Evolutionary conservation across 1,140 invertebrate species (phyloP).

Genomic region (Chironomus striatipennis): DNA sequence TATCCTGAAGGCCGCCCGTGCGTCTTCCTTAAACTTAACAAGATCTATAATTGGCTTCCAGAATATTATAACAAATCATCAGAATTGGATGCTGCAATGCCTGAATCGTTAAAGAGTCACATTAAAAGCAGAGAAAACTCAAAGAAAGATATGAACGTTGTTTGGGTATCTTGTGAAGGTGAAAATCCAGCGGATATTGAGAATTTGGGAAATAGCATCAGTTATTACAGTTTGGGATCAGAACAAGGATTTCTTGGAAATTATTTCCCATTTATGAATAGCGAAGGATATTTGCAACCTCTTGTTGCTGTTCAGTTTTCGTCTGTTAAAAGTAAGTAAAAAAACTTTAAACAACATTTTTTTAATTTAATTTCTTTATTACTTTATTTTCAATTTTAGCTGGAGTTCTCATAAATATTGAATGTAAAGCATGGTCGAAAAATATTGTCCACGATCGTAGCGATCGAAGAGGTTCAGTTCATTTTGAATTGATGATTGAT

Average conservation of each 20-base stretch:
- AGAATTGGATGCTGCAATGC: slow-evolving; percentile 60
- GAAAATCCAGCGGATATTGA: slow-evolving; percentile 67
- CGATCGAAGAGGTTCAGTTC: slow-evolving; percentile 72
- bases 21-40: slow-evolving; percentile 76
- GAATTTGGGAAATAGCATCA: slow-evolving; percentile 54
- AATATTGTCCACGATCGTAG: slow-evolving; percentile 70
- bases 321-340: slow-evolving; percentile 57
- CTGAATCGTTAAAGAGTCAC: slow-evolving; percentile 60
- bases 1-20: slow-evolving; percentile 71
- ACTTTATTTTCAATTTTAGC: slow-evolving; percentile 40
- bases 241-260: slow-evolving; percentile 32
- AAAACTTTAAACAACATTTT: slow-evolving; percentile 10
- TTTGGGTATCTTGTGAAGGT: slow-evolving; percentile 64
- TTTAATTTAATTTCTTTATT: slow-evolving; percentile 22
- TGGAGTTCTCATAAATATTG: slow-evolving; percentile 66
- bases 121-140: slow-evolving; percentile 41
- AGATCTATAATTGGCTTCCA: slow-evolving; percentile 76
- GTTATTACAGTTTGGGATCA: slow-evolving; percentile 53
- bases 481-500: slow-evolving; percentile 84
- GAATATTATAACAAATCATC: slow-evolving; percentile 63
- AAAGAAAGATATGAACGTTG: slow-evolving; percentile 48
- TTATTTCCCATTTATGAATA: slow-evolving; percentile 34
- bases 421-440: slow-evolving; percentile 84
- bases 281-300: slow-evolving; percentile 32
- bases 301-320: slow-evolving; percentile 35